Conservation (phyloP, 30 jellyfish, hydroid and myxozoan species). For the Turritopsis rubra region DNA sequence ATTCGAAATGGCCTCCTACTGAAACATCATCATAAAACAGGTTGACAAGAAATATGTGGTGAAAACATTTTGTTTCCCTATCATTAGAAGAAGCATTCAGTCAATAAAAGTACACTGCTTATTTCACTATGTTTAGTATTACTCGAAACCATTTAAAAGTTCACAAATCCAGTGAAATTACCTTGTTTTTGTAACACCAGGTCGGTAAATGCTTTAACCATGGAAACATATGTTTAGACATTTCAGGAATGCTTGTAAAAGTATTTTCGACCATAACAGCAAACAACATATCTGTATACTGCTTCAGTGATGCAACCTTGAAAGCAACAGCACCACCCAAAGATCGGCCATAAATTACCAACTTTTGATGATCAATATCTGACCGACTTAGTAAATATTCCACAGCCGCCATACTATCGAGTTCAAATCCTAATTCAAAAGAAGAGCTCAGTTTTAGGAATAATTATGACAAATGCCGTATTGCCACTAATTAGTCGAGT, state of each 20-base stretch:
- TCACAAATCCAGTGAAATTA: too few relatives aligned
- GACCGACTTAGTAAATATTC: slow-evolving; percentile 47
- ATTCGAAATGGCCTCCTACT: too few relatives aligned
- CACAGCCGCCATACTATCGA: slow-evolving; percentile 82
- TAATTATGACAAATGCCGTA: neutral
- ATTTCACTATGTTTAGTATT: too few relatives aligned
- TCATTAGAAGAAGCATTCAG: too few relatives aligned
- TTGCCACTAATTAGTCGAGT: neutral
- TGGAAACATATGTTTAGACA: slow-evolving; percentile 57
- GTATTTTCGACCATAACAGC: slow-evolving; percentile 85
- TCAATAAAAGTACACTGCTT: too few relatives aligned
- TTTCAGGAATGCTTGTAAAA: slow-evolving; percentile 87
- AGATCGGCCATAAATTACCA: slow-evolving; percentile 73
- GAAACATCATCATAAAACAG: too few relatives aligned
- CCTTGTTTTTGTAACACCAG: slow-evolving; percentile 84
- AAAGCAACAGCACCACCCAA: slow-evolving; percentile 94
- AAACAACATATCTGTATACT: slow-evolving; percentile 41
- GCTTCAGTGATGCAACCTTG: slow-evolving; percentile 49
- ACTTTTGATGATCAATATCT: slow-evolving; percentile 64
- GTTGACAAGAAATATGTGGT: too few relatives aligned
- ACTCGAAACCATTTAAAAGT: too few relatives aligned
- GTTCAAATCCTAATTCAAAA: slow-evolving; percentile 47
- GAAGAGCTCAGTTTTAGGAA: too few relatives aligned
- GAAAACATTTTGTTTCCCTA: too few relatives aligned
- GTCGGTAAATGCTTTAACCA: slow-evolving; percentile 53